A percentile compares a stretch with the other conserved stretches of the same genome.
phyloP scores from a whole-genome alignment of 2,888 invertebrate genomes.

The Dione vanillae region DNA sequence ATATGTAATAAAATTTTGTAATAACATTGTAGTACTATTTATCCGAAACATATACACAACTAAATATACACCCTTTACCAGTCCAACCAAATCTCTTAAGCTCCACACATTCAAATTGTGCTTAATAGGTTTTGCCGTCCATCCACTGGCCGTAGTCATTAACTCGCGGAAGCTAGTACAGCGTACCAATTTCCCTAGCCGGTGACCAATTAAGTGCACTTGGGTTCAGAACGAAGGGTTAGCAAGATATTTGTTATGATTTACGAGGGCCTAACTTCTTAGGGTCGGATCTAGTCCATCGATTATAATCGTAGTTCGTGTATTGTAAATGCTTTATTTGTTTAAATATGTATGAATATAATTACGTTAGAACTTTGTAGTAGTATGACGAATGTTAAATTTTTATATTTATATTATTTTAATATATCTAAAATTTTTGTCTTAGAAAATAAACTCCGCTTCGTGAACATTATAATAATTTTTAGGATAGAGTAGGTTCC shows the following conservation, averaged over 20 bases:
- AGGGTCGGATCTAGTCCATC: constrained; percentile 21
- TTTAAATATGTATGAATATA: not conserved
- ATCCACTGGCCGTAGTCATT: constrained; percentile 81
- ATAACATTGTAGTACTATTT: not conserved
- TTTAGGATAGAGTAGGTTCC: too few relatives aligned
- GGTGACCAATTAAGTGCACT: constrained; percentile 81
- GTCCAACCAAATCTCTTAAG: constrained; percentile 69
- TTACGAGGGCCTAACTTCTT: constrained; percentile 60
- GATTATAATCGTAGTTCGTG: constrained; percentile 25
- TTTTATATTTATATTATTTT: too few relatives aligned
- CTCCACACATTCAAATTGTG: constrained; percentile 77
- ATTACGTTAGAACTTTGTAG: not conserved
- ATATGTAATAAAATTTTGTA: not conserved
- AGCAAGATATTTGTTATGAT: constrained; percentile 81
- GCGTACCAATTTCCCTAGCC: constrained; percentile 81
- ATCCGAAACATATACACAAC: not conserved
- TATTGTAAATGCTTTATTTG: not conserved
- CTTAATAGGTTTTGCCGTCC: constrained; percentile 81
- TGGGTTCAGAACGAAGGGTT: constrained; percentile 75
- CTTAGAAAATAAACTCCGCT: too few relatives aligned
- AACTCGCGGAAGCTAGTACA: constrained; percentile 81
- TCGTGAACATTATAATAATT: too few relatives aligned
- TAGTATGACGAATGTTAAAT: not conserved
- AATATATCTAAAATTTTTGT: too few relatives aligned
- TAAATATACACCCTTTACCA: constrained; percentile 43